Conservation (phyloP, 2,888 invertebrate species). For the Cordilura impudica region DNA sequence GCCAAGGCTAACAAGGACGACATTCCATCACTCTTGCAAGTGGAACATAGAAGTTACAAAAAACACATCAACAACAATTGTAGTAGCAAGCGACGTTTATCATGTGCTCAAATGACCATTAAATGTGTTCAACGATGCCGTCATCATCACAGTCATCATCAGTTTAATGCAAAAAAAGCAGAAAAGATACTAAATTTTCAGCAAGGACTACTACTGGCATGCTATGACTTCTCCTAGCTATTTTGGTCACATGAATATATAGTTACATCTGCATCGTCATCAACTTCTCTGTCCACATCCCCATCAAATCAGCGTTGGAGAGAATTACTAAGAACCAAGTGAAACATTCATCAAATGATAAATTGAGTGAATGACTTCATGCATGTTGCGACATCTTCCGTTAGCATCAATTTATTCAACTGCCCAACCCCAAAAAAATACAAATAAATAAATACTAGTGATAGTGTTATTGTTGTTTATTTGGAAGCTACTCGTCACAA, state of each 20-base stretch:
- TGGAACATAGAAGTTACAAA: conserved; percentile 32
- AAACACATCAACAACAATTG: conserved; percentile 59
- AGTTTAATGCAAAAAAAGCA: conserved; percentile 30
- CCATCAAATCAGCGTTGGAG: conserved; percentile 38
- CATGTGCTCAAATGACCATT: conserved; percentile 78
- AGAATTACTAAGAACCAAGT: conserved; percentile 45
- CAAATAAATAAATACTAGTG: conserved; percentile 1
- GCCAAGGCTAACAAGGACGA: conserved; percentile 52
- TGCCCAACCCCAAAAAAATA: background rate
- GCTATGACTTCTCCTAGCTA: background rate
- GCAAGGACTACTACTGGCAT: conserved; percentile 23
- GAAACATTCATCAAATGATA: conserved; percentile 77
- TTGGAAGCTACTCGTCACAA: conserved; percentile 64
- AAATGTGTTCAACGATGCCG: conserved; percentile 74
- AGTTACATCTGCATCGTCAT: conserved; percentile 53
- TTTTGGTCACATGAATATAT: conserved; percentile 45
- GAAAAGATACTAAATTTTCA: conserved; percentile 54
- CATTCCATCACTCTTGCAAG: conserved; percentile 62
- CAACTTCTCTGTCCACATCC: conserved; percentile 45
- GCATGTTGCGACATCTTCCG: conserved; percentile 73
- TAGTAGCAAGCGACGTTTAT: conserved; percentile 75
- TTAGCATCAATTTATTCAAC: conserved; percentile 57
- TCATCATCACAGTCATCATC: conserved; percentile 63
- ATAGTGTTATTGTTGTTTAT: conserved; percentile 34
- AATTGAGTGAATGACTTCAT: conserved; percentile 78